Conservation (phyloP, 2,888 invertebrate genomes). For the Odontothrips loti region DNA sequence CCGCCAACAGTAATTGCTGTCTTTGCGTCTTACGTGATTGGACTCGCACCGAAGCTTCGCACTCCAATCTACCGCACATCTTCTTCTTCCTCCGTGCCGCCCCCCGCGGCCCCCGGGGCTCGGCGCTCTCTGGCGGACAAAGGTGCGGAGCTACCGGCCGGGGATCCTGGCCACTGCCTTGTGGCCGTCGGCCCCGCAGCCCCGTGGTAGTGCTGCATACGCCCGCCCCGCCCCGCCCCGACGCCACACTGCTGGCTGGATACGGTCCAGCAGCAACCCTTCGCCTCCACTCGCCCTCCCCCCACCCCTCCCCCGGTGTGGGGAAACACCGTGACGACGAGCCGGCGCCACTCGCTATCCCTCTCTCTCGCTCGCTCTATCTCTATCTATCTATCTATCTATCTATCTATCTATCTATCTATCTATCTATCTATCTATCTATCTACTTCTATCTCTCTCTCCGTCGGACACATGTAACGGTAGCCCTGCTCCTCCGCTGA, state of each 20-base stretch:
- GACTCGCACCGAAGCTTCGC: not conserved
- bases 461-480: too few relatives aligned
- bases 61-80: too few relatives aligned
- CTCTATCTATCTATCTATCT: not conserved
- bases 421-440: not conserved
- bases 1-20: not conserved
- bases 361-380: not conserved
- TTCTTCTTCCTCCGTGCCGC: too few relatives aligned
- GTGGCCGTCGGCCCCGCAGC: not conserved
- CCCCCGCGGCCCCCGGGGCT: too few relatives aligned
- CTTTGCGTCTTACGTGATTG: not conserved
- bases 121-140: too few relatives aligned
- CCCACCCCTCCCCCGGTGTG: not conserved
- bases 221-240: not conserved
- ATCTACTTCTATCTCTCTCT: not conserved
- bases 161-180: too few relatives aligned
- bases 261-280: constrained; percentile 9
- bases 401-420: not conserved
- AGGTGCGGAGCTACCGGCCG: too few relatives aligned
- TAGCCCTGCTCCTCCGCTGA: too few relatives aligned
- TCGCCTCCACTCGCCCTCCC: not conserved
- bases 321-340: not conserved
- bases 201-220: not conserved
- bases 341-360: not conserved
- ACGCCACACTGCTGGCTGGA: not conserved